These are phyloP conservation scores for Epizoanthus rinbou DNA, from an alignment of 92 coral and sea anemone genomes.

Conservation along the genomic window DNA sequence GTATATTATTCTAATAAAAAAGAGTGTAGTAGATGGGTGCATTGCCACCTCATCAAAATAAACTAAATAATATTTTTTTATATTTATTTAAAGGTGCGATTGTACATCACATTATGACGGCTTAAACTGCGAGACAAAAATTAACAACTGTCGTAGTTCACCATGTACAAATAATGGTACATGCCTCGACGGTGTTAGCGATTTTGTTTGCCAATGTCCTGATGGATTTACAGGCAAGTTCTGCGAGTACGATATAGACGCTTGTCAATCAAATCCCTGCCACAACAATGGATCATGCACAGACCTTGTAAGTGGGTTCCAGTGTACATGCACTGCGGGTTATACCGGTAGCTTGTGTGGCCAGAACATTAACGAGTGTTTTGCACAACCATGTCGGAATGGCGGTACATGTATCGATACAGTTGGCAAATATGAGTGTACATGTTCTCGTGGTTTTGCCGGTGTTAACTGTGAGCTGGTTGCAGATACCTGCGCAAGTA, in stretches of 20 bases:
- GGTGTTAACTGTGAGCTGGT: constrained; percentile 28
- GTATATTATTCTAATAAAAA: too few relatives aligned
- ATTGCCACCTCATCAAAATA: too few relatives aligned
- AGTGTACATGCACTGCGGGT: constrained; percentile 28
- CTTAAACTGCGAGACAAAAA: constrained; percentile 4
- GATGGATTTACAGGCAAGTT: background rate
- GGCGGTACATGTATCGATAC: constrained; percentile 11
- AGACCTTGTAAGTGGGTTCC: constrained; percentile 27
- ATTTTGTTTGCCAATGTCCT: constrained; percentile 8
- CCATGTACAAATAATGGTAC: constrained; percentile 33
- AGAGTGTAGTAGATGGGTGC: too few relatives aligned
- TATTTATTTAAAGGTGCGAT: background rate
- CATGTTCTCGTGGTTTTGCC: background rate
- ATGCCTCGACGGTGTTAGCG: background rate
- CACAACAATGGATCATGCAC: constrained; percentile 33
- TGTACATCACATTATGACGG: constrained; percentile 9
- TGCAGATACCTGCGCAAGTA: background rate
- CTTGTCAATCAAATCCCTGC: constrained; percentile 35
- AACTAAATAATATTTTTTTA: background rate
- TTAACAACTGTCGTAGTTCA: constrained; percentile 10
- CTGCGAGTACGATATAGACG: constrained; percentile 41
- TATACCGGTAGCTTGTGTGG: constrained; percentile 40
- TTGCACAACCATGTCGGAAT: background rate
- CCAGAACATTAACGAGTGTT: constrained; percentile 7
- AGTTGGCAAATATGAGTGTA: background rate